Evolutionary conservation across 2,888 invertebrate species (phyloP), one percentile per base, ranked within the genome.

Genomic region (Camponotus fellah): DNA sequence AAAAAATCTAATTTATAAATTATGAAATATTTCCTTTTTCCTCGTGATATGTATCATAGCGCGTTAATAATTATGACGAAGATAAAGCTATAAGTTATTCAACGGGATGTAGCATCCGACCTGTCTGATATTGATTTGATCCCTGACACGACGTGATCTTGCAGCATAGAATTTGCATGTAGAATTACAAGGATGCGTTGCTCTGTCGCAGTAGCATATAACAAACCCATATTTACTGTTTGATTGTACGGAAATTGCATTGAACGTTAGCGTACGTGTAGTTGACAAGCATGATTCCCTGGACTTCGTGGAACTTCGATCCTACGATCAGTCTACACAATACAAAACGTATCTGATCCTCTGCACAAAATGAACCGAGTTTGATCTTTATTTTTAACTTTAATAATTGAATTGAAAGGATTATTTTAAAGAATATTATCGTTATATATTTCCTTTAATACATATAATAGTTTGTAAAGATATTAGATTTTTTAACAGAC

Each of bases 181-280:
- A 89, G 89, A 92, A 92, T 91, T 92, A 92, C 91, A 88, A 86
- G 88, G 82, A 62, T 77, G 43, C 75, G 83, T 82, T 81, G 58
- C 82, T 65, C 76, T 82, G 84, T 64, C 71, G 60, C 37, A 56
- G 56, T 34, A 49, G 60, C 60, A 34, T 79, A 79, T 79, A 79
- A 79, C 79, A 72, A 71, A 79, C 71, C 77, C 76, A 49, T 90
- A 87, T 91, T 91, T 89, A 89, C 82, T 88, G 84, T 91, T 91
- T 91, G 91, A 92, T 91, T 89, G 88, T 86, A 89, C 87, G 88
- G 87, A 91, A 91, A 91, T 92, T 91, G 89, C 92, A 87, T 89
- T 84, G 87, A 58, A 62, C 66, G 82, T 53, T 69, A 81, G 49
- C 88, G 79, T 87, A 79, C 75, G 88, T 66, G 80, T 80, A 76